Conservation (phyloP, 1,140 invertebrate genomes). For the Pseudomyrmex dendroicus region DNA sequence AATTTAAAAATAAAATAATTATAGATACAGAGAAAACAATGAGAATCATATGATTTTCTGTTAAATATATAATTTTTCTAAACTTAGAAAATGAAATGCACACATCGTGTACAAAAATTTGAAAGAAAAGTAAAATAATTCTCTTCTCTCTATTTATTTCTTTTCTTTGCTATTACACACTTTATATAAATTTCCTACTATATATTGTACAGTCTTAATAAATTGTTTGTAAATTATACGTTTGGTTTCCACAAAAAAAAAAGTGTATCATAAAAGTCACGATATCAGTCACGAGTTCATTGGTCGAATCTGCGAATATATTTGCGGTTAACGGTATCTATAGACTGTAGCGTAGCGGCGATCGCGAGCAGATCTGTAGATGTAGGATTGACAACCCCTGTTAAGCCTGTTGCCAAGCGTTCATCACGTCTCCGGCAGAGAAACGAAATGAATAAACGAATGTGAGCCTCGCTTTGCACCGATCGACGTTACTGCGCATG, state of each 20-base stretch:
- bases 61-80: too few relatives aligned
- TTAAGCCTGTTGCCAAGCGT: conserved; percentile 75
- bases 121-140: too few relatives aligned
- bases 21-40: neutral
- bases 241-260: too few relatives aligned
- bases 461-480: conserved; percentile 59
- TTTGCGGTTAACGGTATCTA: neutral
- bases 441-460: conserved; percentile 16
- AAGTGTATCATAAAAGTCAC: neutral
- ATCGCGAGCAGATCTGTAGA: neutral
- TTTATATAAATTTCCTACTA: too few relatives aligned
- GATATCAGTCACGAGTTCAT: neutral
- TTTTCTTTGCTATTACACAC: too few relatives aligned
- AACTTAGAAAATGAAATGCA: too few relatives aligned
- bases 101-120: too few relatives aligned
- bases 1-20: neutral
- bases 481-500: conserved; percentile 58
- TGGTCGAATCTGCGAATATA: conserved; percentile 11
- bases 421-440: conserved; percentile 57
- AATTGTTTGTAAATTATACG: too few relatives aligned
- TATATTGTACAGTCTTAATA: too few relatives aligned
- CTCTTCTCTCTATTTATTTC: too few relatives aligned
- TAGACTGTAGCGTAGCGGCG: neutral
- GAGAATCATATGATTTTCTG: neutral
- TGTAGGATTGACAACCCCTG: conserved; percentile 70